Base-by-base conservation (phyloP, 2,888 invertebrate genomes). In the Heliconius hortense region DNA sequence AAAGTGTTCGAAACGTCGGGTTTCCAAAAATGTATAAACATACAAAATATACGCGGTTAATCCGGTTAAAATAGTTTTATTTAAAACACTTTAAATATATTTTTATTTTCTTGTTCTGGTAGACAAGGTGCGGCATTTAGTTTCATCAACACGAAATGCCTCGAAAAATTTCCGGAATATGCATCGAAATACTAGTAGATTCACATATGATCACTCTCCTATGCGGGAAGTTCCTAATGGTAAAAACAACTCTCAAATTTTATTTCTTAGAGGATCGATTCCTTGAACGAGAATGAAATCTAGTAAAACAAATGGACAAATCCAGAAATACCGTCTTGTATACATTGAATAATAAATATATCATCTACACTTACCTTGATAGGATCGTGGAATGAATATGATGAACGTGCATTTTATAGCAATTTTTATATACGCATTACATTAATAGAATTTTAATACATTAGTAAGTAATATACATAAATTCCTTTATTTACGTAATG, bases 401-500 rank as follows among this genome's bases (percentile, higher is more conserved):
- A 69, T 28, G 13, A 31, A 56, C 48, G 68, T 68, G 48, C 68
- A 48, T 28, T 28, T n/a, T 69, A 53, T 69, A 69, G 68, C 8
- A 69, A 69, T 69, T 28, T 31, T 53, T 28, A 64, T 39, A 39
- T 39, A 68, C 13, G 31, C 21, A 26, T 53, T 69, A 53, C 68
- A 69, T 53, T 53, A 53, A 28, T 53, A 21, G 48, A 68, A 68
- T 68, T 48, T 48, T 68, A 68, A 69, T 43, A 28, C 13, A 68
- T 68, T 53, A 28, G 10, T 53, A 53, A 26, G 31, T 68, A n/a
- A 28, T 31, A n/a, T 69, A 31, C 53, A 69, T 69, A n/a, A 26
- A 53, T 64, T 21, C 4, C 24, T 56, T n/a, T n/a, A 56, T n/a
- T 64, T 64, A 24, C 64, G 64, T 64, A 39, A 64, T 64, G 64